Percentiles rank a stretch among this genome's conserved stretches.
phyloP scores from a whole-genome alignment of 2,113 vertebrate genomes.

The Picathartes gymnocephalus region DNA sequence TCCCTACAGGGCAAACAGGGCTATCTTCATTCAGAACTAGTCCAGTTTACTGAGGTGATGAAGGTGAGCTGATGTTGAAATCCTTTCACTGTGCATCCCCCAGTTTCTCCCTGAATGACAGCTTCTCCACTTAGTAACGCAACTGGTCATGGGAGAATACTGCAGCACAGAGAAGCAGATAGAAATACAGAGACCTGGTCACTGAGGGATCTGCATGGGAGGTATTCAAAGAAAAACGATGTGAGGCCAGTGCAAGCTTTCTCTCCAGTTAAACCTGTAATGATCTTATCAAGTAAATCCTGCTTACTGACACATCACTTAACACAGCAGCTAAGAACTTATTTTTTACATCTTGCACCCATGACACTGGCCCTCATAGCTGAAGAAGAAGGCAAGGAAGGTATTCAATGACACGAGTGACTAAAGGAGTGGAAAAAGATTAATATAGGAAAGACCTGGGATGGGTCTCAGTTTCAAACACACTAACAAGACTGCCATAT shows the following conservation, averaged over 20 bases:
- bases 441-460: background rate
- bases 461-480: background rate
- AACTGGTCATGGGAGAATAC: background rate
- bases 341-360: background rate
- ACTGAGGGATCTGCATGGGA: background rate
- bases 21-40: background rate
- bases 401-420: background rate
- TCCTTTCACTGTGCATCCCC: background rate
- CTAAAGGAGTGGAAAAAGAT: background rate
- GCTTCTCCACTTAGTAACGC: background rate
- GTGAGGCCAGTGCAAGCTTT: background rate
- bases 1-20: background rate
- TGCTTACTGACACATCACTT: background rate
- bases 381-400: background rate
- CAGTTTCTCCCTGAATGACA: background rate
- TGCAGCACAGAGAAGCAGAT: background rate
- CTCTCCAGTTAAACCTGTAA: background rate
- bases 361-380: background rate
- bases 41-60: background rate
- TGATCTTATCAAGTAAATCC: background rate
- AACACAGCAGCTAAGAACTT: background rate
- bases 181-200: background rate
- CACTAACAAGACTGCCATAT: background rate
- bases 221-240: fast-evolving
- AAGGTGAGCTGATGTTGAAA: background rate